phyloP scores from a whole-genome alignment of 2,888 invertebrate species.

The Cephalotes varians region DNA sequence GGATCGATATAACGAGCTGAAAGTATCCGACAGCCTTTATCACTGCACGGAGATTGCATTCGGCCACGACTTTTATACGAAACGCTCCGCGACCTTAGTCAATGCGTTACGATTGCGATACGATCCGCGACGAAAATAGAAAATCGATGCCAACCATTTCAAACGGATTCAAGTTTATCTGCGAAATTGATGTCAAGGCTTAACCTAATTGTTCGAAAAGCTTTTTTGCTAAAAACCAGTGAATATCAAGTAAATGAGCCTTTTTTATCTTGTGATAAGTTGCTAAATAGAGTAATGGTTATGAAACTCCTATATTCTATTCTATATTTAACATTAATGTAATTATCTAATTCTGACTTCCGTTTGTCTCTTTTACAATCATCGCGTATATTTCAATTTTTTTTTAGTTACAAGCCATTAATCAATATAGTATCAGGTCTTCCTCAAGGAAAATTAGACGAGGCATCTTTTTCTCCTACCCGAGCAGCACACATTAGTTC shows the following conservation, averaged over 20 bases:
- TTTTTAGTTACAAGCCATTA: neutral
- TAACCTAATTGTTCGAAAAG: conserved; percentile 32
- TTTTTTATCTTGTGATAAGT: neutral
- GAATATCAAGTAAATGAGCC: neutral
- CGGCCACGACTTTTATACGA: conserved; percentile 45
- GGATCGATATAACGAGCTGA: conserved; percentile 52
- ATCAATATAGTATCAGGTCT: neutral
- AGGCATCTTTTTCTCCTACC: neutral
- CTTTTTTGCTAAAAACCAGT: neutral
- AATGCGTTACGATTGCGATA: conserved; percentile 44
- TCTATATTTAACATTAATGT: neutral
- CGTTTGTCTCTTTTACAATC: neutral
- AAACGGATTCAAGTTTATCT: conserved; percentile 40
- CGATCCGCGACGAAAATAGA: conserved; percentile 45
- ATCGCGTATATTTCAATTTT: neutral
- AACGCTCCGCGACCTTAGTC: conserved; percentile 27
- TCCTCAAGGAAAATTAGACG: neutral
- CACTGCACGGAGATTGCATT: conserved; percentile 45
- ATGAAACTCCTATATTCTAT: neutral
- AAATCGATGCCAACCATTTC: conserved; percentile 44
- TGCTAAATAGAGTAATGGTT: neutral
- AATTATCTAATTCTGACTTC: neutral
- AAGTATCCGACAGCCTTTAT: conserved; percentile 45
- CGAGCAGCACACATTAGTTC: too few species aligned
- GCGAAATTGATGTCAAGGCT: conserved; percentile 30